A percentile compares a stretch with the other conserved stretches of the same genome.
These are phyloP conservation scores for Gallinago paraguaiae DNA, from an alignment of 2,113 vertebrate genomes.

Conservation along the genomic window DNA sequence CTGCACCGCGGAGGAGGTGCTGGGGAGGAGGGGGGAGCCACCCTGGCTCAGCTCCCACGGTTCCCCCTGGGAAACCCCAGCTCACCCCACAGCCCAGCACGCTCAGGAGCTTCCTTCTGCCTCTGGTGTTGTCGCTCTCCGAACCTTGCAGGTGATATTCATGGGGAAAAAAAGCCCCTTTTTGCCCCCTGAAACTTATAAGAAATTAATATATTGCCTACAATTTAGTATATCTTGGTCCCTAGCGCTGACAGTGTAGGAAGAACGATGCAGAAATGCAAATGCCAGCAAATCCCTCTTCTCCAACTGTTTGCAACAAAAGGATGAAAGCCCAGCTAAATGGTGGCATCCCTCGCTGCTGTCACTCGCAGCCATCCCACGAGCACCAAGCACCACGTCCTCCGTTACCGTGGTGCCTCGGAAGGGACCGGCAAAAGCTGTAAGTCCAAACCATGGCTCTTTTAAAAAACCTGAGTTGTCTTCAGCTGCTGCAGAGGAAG, in stretches of 20 bases:
- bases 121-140: rapidly evolving
- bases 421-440: not conserved
- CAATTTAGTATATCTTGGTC: not conserved
- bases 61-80: rapidly evolving
- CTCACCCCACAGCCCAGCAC: rapidly evolving
- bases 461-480: not conserved
- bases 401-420: rapidly evolving
- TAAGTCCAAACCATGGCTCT: not conserved
- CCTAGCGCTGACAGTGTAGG: not conserved
- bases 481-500: not conserved
- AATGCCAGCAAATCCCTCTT: not conserved
- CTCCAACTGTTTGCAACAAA: not conserved
- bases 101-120: not conserved
- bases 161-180: not conserved
- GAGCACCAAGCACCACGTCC: rapidly evolving
- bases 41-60: not conserved
- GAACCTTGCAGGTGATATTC: not conserved
- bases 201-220: not conserved
- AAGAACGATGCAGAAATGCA: rapidly evolving
- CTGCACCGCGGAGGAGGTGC: not conserved
- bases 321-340: not conserved
- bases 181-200: not conserved
- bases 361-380: no score
- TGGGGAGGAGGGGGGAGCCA: not conserved
- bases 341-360: rapidly evolving